A percentile compares a stretch with the other conserved stretches of the same genome.
Evolutionary conservation across 2,797 vertebrate species (phyloP).

Genomic region (Glossophaga mutica): DNA sequence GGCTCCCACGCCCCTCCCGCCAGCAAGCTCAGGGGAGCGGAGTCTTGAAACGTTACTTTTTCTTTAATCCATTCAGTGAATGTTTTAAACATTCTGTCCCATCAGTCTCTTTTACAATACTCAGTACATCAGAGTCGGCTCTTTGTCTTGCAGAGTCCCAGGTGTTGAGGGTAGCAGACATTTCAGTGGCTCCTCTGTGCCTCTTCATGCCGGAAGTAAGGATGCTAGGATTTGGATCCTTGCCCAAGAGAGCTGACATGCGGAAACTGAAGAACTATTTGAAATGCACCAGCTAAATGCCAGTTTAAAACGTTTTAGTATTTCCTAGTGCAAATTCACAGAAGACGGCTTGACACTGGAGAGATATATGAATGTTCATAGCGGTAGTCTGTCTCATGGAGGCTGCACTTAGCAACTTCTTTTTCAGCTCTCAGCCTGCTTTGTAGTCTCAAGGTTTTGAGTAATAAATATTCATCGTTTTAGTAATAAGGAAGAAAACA

Average conservation of each 20-base stretch:
- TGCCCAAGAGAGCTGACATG: neutral
- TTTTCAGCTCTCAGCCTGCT: neutral
- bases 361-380: neutral
- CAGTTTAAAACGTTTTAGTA: neutral
- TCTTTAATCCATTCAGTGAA: neutral
- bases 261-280: neutral
- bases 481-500: slow-evolving; percentile 2
- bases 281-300: neutral
- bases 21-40: neutral
- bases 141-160: no score
- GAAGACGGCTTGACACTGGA: neutral
- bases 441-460: slow-evolving; percentile 13
- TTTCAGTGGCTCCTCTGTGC: neutral
- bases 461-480: neutral
- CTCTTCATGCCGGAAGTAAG: neutral
- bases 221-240: neutral
- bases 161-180: neutral
- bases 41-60: neutral
- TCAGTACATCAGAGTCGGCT: neutral
- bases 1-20: neutral
- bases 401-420: neutral
- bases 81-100: neutral
- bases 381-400: neutral
- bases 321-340: neutral
- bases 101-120: neutral